These are phyloP conservation scores for Parthenolecanium corni DNA, from an alignment of 2,888 invertebrate species.

Conservation along the genomic window DNA sequence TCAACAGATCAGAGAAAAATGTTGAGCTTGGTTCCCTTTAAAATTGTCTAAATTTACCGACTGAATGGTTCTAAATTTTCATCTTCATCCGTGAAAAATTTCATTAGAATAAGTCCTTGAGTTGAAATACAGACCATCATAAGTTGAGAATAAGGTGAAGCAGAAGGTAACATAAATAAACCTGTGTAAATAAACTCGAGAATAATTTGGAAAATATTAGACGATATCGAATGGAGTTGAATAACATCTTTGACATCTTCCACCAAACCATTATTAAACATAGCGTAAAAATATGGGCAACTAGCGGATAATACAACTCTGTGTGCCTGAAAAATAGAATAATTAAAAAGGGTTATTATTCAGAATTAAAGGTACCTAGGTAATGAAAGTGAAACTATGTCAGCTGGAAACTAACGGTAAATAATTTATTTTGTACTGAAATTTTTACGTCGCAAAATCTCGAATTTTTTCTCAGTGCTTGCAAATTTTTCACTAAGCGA, in stretches of 20 bases:
- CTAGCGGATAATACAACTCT: constrained; percentile 75
- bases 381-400: too few species aligned
- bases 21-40: too few species aligned
- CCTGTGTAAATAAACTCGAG: constrained; percentile 83
- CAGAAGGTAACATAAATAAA: too few species aligned
- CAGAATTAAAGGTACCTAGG: neutral
- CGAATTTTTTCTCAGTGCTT: constrained; percentile 16
- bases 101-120: too few species aligned
- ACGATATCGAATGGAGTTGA: constrained; percentile 65
- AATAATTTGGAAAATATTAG: constrained; percentile 60
- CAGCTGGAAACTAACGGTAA: constrained; percentile 4
- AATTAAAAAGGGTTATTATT: neutral
- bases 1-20: neutral
- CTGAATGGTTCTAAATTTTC: too few species aligned
- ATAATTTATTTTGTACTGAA: constrained; percentile 21
- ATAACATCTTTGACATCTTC: constrained; percentile 71
- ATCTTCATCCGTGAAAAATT: too few species aligned
- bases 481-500: constrained; percentile 16
- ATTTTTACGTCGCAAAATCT: constrained; percentile 24
- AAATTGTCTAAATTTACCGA: too few species aligned
- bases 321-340: constrained; percentile 53
- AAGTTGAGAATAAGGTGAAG: too few species aligned
- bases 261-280: constrained; percentile 75
- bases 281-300: constrained; percentile 85
- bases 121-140: too few species aligned